These are phyloP conservation scores for Phengaris arion DNA, from an alignment of 2,888 invertebrate species.

Conservation along the genomic window DNA sequence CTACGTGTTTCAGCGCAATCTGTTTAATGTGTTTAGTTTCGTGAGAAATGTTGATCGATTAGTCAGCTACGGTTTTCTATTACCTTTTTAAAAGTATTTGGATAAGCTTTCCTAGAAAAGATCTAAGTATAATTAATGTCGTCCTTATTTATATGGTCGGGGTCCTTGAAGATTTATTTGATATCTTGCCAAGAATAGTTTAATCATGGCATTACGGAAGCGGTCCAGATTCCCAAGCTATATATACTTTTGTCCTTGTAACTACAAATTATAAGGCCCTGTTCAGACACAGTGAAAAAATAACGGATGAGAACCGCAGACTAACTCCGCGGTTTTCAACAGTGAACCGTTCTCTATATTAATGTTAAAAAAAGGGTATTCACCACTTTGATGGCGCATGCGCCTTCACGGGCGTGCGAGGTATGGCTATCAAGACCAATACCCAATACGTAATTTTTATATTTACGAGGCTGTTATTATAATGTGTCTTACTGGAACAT, in stretches of 20 bases:
- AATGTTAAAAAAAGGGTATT: conserved; percentile 81
- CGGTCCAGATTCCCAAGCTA: conserved; percentile 12
- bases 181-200: conserved; percentile 19
- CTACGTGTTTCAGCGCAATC: too few relatives aligned
- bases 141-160: conserved; percentile 9
- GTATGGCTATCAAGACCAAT: conserved; percentile 93
- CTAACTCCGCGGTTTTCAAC: not conserved
- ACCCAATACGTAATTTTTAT: conserved; percentile 90
- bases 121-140: not conserved
- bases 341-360: not conserved
- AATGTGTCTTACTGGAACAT: not conserved
- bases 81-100: not conserved
- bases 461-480: conserved; percentile 81
- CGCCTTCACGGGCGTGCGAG: conserved; percentile 79
- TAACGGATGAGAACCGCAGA: not conserved
- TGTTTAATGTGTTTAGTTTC: too few relatives aligned
- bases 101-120: not conserved
- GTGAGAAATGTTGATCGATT: too few relatives aligned
- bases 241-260: conserved; percentile 17
- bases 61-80: too few relatives aligned
- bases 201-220: conserved; percentile 17
- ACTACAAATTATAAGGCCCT: conserved; percentile 4
- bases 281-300: not conserved
- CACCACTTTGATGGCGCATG: conserved; percentile 85
- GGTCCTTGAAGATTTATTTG: conserved; percentile 15